A percentile compares a stretch with the other conserved stretches of the same genome.
These are phyloP conservation scores for Mechanitis mazaeus DNA, from an alignment of 2,888 invertebrate species.

Conservation along the genomic window DNA sequence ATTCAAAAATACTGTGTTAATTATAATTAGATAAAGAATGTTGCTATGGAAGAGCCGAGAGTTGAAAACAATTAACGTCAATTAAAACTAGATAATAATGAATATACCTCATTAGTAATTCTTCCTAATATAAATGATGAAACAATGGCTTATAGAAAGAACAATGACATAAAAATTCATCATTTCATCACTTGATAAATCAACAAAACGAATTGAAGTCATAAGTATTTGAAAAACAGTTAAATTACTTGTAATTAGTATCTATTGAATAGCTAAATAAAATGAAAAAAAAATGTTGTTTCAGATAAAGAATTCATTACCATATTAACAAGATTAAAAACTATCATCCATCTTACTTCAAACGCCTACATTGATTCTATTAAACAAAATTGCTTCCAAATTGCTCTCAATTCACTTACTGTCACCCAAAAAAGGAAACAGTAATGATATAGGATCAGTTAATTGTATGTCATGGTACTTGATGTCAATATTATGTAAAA, in stretches of 20 bases:
- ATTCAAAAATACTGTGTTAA: background rate
- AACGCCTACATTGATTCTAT: constrained; percentile 19
- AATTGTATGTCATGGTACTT: background rate
- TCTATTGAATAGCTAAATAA: too few species aligned
- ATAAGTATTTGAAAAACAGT: too few species aligned
- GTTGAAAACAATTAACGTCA: background rate
- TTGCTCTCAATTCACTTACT: constrained; percentile 1
- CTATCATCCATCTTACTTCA: constrained; percentile 19
- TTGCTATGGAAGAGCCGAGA: background rate
- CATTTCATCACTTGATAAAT: too few species aligned
- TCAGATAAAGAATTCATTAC: background rate
- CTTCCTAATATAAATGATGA: too few species aligned
- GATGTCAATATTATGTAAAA: too few species aligned
- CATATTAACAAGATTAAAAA: constrained; percentile 7
- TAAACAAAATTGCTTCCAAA: constrained; percentile 17
- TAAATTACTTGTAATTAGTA: too few species aligned
- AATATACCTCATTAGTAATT: too few species aligned
- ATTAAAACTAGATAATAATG: background rate
- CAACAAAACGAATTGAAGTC: too few species aligned
- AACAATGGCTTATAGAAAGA: too few species aligned
- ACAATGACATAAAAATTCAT: too few species aligned
- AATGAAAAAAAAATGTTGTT: background rate
- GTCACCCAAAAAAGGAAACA: constrained; percentile 12
- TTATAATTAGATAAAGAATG: background rate
- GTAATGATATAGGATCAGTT: constrained; percentile 1